These are phyloP conservation scores for Chromis chromis DNA, from an alignment of 2,797 vertebrate genomes.

Conservation along the genomic window DNA sequence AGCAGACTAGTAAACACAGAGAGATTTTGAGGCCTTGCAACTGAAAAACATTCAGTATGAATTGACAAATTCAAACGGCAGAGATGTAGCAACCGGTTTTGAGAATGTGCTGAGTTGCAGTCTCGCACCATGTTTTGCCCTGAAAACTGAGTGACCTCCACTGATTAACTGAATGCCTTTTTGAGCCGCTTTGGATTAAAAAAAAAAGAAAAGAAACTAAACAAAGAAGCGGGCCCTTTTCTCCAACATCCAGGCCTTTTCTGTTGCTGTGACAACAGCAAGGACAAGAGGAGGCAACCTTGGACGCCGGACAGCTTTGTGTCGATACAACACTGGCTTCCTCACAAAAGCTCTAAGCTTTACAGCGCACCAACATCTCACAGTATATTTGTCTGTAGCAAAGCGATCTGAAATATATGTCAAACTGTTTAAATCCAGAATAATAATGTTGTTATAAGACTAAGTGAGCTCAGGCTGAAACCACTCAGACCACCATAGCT, in stretches of 20 bases:
- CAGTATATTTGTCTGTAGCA: constrained; percentile 17
- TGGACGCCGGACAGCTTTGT: constrained; percentile 73
- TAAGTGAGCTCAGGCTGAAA: background rate
- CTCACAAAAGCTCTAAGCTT: constrained; percentile 49
- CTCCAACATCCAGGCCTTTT: constrained; percentile 57
- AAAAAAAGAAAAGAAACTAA: background rate
- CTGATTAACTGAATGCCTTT: constrained; percentile 17
- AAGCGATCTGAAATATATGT: constrained; percentile 46
- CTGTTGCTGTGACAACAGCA: constrained; percentile 81
- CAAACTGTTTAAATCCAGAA: constrained; percentile 34
- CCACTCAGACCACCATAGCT: constrained; percentile 14
- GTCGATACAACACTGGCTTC: constrained; percentile 62
- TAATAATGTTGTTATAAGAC: constrained; percentile 20
- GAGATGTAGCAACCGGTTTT: constrained; percentile 7
- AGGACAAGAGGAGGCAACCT: constrained; percentile 75
- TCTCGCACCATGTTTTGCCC: constrained; percentile 6
- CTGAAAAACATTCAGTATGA: constrained; percentile 6
- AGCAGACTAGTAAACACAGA: constrained; percentile 30
- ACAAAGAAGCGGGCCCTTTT: constrained; percentile 21
- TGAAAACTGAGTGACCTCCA: constrained; percentile 42
- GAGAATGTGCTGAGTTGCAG: constrained; percentile 15
- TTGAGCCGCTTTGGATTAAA: constrained; percentile 15
- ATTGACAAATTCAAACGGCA: background rate
- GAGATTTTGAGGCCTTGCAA: constrained; percentile 22
- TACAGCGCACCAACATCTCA: constrained; percentile 37